These are phyloP conservation scores for Dendropsophus ebraccatus DNA, from an alignment of 2,113 vertebrate genomes.

Conservation along the genomic window DNA sequence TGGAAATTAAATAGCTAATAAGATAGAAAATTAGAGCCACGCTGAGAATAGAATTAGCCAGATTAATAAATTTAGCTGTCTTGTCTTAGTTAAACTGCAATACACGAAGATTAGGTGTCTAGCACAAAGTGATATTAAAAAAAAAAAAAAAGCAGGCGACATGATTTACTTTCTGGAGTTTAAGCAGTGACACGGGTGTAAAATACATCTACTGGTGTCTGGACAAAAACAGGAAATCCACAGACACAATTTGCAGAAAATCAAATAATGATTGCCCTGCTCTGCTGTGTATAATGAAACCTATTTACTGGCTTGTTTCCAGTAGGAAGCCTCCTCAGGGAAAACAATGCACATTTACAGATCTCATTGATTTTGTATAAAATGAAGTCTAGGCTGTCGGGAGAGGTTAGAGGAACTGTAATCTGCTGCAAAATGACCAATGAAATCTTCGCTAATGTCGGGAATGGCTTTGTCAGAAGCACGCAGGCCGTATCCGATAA, in stretches of 20 bases:
- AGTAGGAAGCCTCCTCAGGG: conserved; percentile 45
- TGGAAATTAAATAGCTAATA: background rate
- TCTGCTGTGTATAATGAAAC: conserved; percentile 59
- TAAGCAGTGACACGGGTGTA: conserved; percentile 42
- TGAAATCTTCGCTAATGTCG: conserved; percentile 29
- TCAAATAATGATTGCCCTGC: conserved; percentile 58
- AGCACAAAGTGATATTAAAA: background rate
- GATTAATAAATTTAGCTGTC: background rate
- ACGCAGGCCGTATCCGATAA: conserved; percentile 5
- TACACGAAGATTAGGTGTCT: background rate
- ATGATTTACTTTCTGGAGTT: conserved; percentile 39
- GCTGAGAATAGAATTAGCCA: background rate
- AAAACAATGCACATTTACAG: conserved; percentile 51
- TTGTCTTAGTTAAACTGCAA: background rate
- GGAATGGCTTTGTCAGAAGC: conserved; percentile 13
- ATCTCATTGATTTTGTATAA: conserved; percentile 59
- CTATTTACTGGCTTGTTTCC: conserved; percentile 56
- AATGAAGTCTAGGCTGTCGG: conserved; percentile 56
- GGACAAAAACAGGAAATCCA: conserved; percentile 49
- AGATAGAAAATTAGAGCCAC: background rate
- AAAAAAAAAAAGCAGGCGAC: background rate
- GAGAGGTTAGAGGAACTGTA: conserved; percentile 43
- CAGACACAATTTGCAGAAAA: conserved; percentile 57
- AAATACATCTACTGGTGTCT: conserved; percentile 50
- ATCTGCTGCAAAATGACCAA: conserved; percentile 42